A percentile compares a stretch with the other conserved stretches of the same genome.
These are phyloP conservation scores for Plecotus auritus DNA, from an alignment of 2,113 vertebrate species.

Conservation along the genomic window DNA sequence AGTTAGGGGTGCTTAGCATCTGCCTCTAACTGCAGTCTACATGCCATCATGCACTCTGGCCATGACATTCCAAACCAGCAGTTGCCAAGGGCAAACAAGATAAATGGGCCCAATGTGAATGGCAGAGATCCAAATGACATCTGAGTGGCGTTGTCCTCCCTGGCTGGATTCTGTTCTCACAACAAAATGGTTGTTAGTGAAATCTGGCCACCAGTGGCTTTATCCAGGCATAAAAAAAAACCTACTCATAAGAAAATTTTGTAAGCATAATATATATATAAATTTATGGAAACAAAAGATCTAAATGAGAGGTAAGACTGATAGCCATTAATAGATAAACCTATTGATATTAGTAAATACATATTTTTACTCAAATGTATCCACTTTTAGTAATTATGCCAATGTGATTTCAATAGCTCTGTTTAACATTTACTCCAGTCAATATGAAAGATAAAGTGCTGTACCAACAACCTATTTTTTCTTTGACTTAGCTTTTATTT, in stretches of 20 bases:
- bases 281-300: conserved; percentile 6
- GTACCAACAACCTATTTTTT: conserved; percentile 2
- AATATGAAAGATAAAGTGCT: conserved; percentile 36
- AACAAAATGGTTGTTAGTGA: neutral
- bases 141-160: neutral
- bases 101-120: neutral
- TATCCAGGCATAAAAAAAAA: neutral
- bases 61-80: neutral
- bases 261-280: neutral
- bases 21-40: neutral
- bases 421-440: neutral
- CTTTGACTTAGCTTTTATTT: conserved; percentile 60
- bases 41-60: neutral
- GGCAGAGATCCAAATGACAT: neutral
- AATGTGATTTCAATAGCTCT: conserved; percentile 27
- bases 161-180: neutral
- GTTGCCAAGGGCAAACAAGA: neutral
- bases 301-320: neutral
- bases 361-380: neutral
- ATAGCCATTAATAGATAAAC: neutral
- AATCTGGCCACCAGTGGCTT: neutral
- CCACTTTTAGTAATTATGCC: neutral
- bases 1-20: neutral
- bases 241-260: neutral
- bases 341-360: neutral